Evolutionary conservation across 2,888 invertebrate genomes (phyloP).

Genomic region (Scaptomyza flava): DNA sequence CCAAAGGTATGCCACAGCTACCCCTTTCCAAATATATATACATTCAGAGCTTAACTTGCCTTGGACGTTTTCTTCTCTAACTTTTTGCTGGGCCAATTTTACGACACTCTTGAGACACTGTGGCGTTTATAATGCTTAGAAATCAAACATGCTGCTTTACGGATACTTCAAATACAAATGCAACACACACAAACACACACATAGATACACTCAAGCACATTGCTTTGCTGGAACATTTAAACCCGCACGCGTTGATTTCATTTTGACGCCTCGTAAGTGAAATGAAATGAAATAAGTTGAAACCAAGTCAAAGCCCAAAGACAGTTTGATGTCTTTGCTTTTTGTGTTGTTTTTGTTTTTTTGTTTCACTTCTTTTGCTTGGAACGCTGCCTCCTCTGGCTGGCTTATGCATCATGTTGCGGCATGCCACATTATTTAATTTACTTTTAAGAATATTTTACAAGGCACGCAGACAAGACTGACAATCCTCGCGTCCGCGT

Average conservation of each 20-base stretch:
- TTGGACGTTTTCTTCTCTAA: constrained; percentile 21
- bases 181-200: constrained; percentile 24
- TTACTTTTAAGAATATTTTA: constrained; percentile 73
- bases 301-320: constrained; percentile 21
- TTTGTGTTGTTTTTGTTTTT: not conserved
- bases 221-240: constrained; percentile 26
- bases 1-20: constrained; percentile 58
- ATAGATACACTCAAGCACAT: constrained; percentile 15
- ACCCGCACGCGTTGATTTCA: constrained; percentile 64
- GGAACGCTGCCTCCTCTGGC: not conserved
- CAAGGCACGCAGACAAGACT: constrained; percentile 44
- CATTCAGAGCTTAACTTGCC: constrained; percentile 41
- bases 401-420: constrained; percentile 56
- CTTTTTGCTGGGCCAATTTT: constrained; percentile 61
- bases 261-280: constrained; percentile 78
- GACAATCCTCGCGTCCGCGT: constrained; percentile 7
- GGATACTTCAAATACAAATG: constrained; percentile 37
- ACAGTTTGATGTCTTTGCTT: not conserved
- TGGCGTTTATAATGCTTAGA: constrained; percentile 50
- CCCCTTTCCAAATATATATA: constrained; percentile 12
- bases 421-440: constrained; percentile 80
- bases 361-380: not conserved
- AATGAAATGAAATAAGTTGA: constrained; percentile 68
- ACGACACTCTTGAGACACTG: constrained; percentile 68
- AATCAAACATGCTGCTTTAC: constrained; percentile 71